These are phyloP conservation scores for Tipula confusa DNA, from an alignment of 2,888 invertebrate species.

Conservation along the genomic window DNA sequence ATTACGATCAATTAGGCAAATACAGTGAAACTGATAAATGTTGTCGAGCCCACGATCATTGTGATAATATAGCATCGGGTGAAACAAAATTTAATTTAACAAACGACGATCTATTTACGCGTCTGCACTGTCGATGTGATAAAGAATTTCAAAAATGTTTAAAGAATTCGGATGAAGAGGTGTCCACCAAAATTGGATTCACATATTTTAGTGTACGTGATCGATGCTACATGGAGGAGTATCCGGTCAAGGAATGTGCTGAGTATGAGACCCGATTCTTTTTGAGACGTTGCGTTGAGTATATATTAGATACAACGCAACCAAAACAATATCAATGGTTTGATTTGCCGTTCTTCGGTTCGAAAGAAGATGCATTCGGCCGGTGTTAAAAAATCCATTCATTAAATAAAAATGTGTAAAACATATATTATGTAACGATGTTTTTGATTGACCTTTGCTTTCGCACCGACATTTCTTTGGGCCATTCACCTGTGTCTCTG, in stretches of 20 bases:
- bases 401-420: not conserved
- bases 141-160: slow-evolving; percentile 37
- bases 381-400: not conserved
- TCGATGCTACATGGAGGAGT: slow-evolving; percentile 37
- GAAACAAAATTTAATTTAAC: slow-evolving; percentile 37
- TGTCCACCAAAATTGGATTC: slow-evolving; percentile 36
- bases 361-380: not conserved
- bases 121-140: slow-evolving; percentile 38
- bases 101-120: slow-evolving; percentile 37
- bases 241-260: slow-evolving; percentile 36
- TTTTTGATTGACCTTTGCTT: not conserved
- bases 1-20: slow-evolving; percentile 72
- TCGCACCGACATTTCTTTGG: not conserved
- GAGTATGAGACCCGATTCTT: slow-evolving; percentile 37
- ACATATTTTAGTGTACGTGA: slow-evolving; percentile 37
- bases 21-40: slow-evolving; percentile 74
- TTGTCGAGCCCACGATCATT: slow-evolving; percentile 71
- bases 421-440: too few relatives aligned
- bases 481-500: not conserved
- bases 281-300: slow-evolving; percentile 37
- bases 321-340: slow-evolving; percentile 38
- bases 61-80: slow-evolving; percentile 41
- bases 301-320: slow-evolving; percentile 35
- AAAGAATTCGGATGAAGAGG: slow-evolving; percentile 33
- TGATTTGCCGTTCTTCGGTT: slow-evolving; percentile 38